phyloP scores from a whole-genome alignment of 2,113 vertebrate genomes.

The Anoura caudifer region DNA sequence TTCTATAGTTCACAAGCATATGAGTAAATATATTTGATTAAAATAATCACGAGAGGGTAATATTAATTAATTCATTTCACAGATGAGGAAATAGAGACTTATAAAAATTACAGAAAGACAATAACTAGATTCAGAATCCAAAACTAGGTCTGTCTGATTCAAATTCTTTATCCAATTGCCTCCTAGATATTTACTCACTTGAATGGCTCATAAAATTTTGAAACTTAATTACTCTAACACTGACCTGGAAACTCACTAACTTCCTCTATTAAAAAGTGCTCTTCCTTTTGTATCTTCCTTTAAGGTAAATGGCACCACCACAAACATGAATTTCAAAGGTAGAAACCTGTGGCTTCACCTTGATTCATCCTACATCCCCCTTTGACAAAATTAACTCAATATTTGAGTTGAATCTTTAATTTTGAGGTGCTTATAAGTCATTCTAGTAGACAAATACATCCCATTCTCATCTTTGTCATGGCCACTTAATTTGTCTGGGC shows the following conservation, averaged over 20 bases:
- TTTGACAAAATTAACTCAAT: not conserved
- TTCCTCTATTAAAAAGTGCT: not conserved
- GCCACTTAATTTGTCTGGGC: not conserved
- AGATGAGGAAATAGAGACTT: not conserved
- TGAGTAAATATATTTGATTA: not conserved
- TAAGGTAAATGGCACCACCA: not conserved
- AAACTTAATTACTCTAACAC: not conserved
- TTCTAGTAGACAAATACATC: not conserved
- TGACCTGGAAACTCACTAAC: not conserved
- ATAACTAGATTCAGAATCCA: not conserved
- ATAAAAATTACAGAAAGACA: not conserved
- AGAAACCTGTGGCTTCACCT: not conserved
- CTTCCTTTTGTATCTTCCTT: not conserved
- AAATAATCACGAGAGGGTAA: not conserved
- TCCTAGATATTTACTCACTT: not conserved
- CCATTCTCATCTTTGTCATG: not conserved
- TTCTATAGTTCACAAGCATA: not conserved
- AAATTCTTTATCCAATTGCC: not conserved
- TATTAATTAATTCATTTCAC: not conserved
- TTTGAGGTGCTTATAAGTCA: not conserved
- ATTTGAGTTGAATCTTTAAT: not conserved
- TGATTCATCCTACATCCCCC: not conserved
- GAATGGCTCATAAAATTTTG: not conserved
- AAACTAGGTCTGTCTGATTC: not conserved
- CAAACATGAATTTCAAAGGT: not conserved